phyloP scores from a whole-genome alignment of 2,888 invertebrate genomes.

The Ornithoptera alexandrae region DNA sequence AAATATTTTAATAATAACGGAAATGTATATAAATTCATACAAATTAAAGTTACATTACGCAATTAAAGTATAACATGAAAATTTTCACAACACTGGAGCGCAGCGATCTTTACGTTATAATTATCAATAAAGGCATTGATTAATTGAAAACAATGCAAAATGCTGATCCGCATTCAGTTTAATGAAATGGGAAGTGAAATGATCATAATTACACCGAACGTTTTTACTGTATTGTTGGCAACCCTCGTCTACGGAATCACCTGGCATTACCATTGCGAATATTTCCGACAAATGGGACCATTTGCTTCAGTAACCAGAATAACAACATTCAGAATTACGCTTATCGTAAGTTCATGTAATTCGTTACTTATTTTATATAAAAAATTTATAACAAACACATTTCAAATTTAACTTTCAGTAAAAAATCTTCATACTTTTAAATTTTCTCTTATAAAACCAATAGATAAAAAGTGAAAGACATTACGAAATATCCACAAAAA shows the following conservation, averaged over 20 bases:
- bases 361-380: neutral
- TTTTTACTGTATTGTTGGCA: constrained; percentile 73
- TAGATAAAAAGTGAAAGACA: too few relatives aligned
- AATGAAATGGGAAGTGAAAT: constrained; percentile 74
- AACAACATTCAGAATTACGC: constrained; percentile 71
- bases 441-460: too few relatives aligned
- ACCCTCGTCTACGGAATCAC: constrained; percentile 65
- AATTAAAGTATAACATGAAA: constrained; percentile 18
- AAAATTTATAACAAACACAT: too few relatives aligned
- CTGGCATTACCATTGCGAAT: constrained; percentile 72
- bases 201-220: constrained; percentile 70
- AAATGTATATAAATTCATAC: too few relatives aligned
- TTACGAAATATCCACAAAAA: too few relatives aligned
- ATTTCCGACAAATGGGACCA: constrained; percentile 71
- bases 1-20: too few relatives aligned
- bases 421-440: too few relatives aligned
- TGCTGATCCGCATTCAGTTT: constrained; percentile 65
- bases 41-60: constrained; percentile 8
- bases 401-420: too few relatives aligned
- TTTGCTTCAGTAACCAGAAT: constrained; percentile 66
- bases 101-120: constrained; percentile 31
- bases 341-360: constrained; percentile 54
- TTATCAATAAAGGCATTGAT: constrained; percentile 41
- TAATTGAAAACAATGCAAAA: constrained; percentile 54
- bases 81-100: constrained; percentile 3